These are phyloP conservation scores for Burhinus bistriatus DNA, from an alignment of 2,113 vertebrate species.

Conservation along the genomic window DNA sequence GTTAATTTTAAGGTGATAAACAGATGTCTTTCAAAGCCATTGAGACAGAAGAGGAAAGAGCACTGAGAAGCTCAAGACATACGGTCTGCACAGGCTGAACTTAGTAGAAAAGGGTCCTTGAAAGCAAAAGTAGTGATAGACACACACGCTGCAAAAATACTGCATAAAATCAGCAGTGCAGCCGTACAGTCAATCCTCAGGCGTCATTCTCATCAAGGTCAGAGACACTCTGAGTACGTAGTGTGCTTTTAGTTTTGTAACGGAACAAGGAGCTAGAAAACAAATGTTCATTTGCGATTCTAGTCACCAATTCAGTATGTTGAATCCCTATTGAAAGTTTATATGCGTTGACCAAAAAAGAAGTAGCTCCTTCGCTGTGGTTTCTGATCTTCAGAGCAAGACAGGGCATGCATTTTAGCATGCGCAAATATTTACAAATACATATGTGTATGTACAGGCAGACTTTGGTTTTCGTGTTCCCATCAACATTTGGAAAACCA, in stretches of 20 bases:
- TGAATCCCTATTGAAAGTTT: background rate
- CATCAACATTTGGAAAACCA: background rate
- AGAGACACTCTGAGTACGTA: background rate
- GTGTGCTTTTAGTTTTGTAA: background rate
- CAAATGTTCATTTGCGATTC: background rate
- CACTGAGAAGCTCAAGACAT: background rate
- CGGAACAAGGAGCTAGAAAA: background rate
- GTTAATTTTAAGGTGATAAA: background rate
- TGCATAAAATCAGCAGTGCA: background rate
- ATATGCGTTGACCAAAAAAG: background rate
- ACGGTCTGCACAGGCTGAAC: background rate
- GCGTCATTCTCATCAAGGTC: background rate
- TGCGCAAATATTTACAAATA: background rate
- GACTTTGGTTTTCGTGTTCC: background rate
- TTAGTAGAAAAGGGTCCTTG: background rate
- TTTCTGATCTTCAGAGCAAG: background rate
- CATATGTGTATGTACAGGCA: background rate
- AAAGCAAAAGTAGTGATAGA: background rate
- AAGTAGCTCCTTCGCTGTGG: background rate
- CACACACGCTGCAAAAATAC: background rate
- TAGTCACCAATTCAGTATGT: background rate
- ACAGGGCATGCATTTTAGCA: background rate
- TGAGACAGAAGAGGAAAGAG: background rate
- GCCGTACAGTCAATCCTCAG: background rate
- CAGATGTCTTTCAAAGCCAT: background rate